Base-by-base conservation (phyloP, 2,113 vertebrate species). In the Phyllostomus discolor region DNA sequence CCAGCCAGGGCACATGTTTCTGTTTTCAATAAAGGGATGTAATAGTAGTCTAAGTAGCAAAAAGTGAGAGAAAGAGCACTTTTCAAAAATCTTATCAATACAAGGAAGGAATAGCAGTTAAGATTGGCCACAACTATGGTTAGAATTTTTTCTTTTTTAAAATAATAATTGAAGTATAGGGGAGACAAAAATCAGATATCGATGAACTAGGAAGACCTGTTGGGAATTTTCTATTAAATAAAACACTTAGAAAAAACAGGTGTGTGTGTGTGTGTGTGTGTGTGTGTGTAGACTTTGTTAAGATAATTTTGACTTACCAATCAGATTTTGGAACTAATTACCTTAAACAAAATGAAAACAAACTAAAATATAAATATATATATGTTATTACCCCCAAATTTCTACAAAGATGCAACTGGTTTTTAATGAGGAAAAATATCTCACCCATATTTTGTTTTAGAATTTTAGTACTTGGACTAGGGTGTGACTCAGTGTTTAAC, bases 321-420 rank as follows among this genome's bases (percentile, higher is more conserved):
- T 93, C 28, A 79, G n/a, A 94, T 90, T 64, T 26, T 57, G 38
- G 43, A 88, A 62, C 26, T 35, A 75, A 79, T 89, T 69, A 90
- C 38, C 93, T 90, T 57, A 94, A 90, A 10, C 11, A 69, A 91
- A 81, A 67, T 70, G 64, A 92, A 95, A 92, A 76, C 52, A 48
- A 59, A 91, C 9, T 46, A 72, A 90, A 83, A 88, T 33, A 85
- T 67, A 93, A 50, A 69, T 41, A 1, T 79, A 92, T 66, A 41
- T 66, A 82, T 62, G 9, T 84, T 93, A 75, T 54, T 97, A 70
- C 75, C 96, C 95, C 62, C 90, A 93, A 96, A 17, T 67, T 73
- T 78, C 62, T 38, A 94, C 81, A 41, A 62, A 96, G 93, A 95
- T 26, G 62, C 7, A 88, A 33, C 38, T 97, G 76, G 46, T 88